Conservation (phyloP, 2,113 vertebrate genomes). For the Beaufortia kweichowensis region DNA sequence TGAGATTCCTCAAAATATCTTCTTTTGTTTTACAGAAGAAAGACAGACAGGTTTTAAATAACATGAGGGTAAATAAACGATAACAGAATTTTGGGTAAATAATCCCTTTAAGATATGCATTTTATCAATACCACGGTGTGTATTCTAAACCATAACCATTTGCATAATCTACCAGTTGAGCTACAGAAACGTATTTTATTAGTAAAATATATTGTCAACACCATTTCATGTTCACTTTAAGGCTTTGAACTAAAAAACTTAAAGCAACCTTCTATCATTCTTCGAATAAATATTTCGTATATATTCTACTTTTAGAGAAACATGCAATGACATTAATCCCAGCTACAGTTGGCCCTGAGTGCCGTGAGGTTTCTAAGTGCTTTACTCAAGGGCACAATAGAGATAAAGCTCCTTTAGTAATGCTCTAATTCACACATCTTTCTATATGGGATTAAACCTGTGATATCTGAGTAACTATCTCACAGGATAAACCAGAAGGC, state of each 20-base stretch:
- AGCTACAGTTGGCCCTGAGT: background rate
- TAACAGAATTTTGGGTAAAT: too few species aligned
- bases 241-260: background rate
- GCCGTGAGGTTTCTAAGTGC: background rate
- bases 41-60: too few species aligned
- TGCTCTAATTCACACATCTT: constrained; percentile 33
- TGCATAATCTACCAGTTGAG: too few species aligned
- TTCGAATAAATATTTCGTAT: background rate
- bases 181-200: too few species aligned
- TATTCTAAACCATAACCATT: too few species aligned
- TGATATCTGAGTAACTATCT: constrained; percentile 28
- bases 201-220: background rate
- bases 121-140: too few species aligned
- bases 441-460: constrained; percentile 21
- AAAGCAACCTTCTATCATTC: constrained; percentile 6
- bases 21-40: too few species aligned
- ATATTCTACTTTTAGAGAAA: constrained; percentile 14
- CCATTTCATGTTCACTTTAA: background rate
- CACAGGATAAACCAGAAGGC: constrained; percentile 10
- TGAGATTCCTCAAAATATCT: too few species aligned
- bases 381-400: constrained; percentile 1
- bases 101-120: too few species aligned
- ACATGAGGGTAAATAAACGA: too few species aligned
- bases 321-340: background rate
- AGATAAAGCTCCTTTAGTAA: constrained; percentile 38